Conservation (phyloP, 2,797 vertebrate species). For the Uromys caudimaculatus region DNA sequence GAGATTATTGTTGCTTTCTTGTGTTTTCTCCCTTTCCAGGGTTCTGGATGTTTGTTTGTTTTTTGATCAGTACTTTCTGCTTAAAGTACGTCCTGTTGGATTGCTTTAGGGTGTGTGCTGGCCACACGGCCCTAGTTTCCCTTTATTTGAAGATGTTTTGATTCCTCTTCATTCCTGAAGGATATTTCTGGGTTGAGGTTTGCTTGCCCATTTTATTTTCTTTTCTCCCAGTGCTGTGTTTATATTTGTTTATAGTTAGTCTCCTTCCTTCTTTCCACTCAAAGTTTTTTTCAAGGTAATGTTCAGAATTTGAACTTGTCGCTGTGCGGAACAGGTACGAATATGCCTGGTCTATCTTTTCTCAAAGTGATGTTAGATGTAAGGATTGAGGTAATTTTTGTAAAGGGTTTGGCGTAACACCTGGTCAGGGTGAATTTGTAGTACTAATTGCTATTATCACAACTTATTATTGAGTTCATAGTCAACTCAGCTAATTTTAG, state of each 20-base stretch:
- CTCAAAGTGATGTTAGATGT: not conserved
- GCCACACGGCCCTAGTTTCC: not conserved
- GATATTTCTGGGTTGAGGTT: not conserved
- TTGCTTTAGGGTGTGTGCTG: not conserved
- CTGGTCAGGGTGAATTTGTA: not conserved
- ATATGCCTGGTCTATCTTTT: not conserved
- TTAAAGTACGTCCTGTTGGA: not conserved
- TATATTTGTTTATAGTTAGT: not conserved
- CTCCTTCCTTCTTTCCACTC: not conserved
- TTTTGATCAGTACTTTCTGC: not conserved
- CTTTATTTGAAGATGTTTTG: not conserved
- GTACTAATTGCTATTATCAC: not conserved
- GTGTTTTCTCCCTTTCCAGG: not conserved
- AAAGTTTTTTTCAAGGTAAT: not conserved
- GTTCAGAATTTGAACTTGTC: not conserved
- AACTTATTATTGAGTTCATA: slow-evolving; percentile 21
- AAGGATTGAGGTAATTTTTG: slow-evolving; percentile 21
- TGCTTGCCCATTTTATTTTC: not conserved
- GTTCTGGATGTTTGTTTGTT: not conserved
- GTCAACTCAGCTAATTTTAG: not conserved
- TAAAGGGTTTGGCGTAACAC: not conserved
- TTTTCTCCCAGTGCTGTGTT: not conserved
- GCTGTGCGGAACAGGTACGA: not conserved
- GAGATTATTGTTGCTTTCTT: not conserved
- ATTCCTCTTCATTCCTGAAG: not conserved